Percentiles rank a stretch among this genome's conserved stretches.
Evolutionary conservation across 1,140 invertebrate species (phyloP).

Genomic region (Littorina saxatilis): DNA sequence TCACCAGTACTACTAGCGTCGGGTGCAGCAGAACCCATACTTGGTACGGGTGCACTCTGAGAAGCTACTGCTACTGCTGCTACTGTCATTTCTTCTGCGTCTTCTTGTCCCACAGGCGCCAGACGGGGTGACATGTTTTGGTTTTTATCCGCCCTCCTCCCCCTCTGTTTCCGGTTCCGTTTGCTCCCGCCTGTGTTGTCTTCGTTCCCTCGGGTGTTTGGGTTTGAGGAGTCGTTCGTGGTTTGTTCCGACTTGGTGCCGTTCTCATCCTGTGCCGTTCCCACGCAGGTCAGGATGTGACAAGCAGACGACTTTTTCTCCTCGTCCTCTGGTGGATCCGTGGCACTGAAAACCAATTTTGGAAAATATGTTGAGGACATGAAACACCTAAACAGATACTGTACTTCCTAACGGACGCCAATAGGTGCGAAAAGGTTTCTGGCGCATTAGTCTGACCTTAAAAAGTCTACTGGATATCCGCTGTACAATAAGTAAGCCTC

Average conservation of each 20-base stretch:
- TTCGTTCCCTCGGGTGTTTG: background rate
- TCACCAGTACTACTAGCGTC: too few species aligned
- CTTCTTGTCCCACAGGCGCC: conserved; percentile 32
- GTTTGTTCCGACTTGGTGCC: background rate
- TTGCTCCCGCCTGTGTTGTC: background rate
- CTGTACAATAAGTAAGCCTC: too few species aligned
- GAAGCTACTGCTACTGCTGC: too few species aligned
- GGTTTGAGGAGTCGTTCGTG: background rate
- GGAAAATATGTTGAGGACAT: background rate
- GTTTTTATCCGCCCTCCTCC: conserved; percentile 19
- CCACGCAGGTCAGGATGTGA: conserved; percentile 5
- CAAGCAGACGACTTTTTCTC: conserved; percentile 25
- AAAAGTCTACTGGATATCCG: too few species aligned
- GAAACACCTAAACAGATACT: too few species aligned
- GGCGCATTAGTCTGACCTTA: too few species aligned
- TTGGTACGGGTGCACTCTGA: too few species aligned
- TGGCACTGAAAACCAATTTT: background rate
- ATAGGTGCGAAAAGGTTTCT: too few species aligned
- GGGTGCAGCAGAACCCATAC: too few species aligned
- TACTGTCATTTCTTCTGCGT: conserved; percentile 22
- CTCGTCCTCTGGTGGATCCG: background rate
- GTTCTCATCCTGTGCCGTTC: background rate
- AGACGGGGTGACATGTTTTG: conserved; percentile 35
- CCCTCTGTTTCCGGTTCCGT: background rate
- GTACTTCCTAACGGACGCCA: too few species aligned